Evolutionary conservation across 2,888 invertebrate species (phyloP).

Genomic region (Drosophila monieri): DNA sequence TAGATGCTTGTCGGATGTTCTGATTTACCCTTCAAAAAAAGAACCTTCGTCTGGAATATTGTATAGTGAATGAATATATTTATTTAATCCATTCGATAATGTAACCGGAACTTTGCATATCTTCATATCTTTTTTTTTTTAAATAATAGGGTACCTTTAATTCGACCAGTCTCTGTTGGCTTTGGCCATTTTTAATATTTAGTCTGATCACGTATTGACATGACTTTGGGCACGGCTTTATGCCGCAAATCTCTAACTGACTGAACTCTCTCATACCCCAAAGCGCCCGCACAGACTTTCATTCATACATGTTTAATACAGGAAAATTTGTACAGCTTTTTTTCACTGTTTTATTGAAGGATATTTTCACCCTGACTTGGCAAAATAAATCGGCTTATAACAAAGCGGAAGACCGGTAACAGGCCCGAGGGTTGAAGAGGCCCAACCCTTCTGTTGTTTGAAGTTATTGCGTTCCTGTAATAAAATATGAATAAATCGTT

Average conservation of each 20-base stretch:
- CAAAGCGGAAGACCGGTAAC: conserved; percentile 12
- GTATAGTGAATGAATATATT: neutral
- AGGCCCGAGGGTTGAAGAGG: neutral
- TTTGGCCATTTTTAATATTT: conserved; percentile 27
- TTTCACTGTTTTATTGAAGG: conserved; percentile 54
- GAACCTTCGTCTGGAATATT: neutral
- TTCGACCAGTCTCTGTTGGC: neutral
- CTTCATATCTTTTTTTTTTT: neutral
- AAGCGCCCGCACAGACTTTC: neutral
- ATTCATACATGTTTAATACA: conserved; percentile 21
- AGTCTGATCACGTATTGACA: conserved; percentile 55
- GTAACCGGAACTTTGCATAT: too few species aligned
- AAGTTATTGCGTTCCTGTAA: conserved; percentile 42
- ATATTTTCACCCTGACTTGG: conserved; percentile 45
- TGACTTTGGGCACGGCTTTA: conserved; percentile 45
- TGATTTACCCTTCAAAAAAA: conserved; percentile 5
- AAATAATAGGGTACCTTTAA: neutral
- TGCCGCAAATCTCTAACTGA: conserved; percentile 46
- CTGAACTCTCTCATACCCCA: conserved; percentile 15
- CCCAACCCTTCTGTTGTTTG: conserved; percentile 12
- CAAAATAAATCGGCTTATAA: conserved; percentile 67
- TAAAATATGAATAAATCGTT: conserved; percentile 55
- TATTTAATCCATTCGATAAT: neutral
- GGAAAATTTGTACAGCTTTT: conserved; percentile 29
- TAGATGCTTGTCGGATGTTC: conserved; percentile 10